Conservation (phyloP, 2,888 invertebrate species). For the Acanthoscelides obtectus region DNA sequence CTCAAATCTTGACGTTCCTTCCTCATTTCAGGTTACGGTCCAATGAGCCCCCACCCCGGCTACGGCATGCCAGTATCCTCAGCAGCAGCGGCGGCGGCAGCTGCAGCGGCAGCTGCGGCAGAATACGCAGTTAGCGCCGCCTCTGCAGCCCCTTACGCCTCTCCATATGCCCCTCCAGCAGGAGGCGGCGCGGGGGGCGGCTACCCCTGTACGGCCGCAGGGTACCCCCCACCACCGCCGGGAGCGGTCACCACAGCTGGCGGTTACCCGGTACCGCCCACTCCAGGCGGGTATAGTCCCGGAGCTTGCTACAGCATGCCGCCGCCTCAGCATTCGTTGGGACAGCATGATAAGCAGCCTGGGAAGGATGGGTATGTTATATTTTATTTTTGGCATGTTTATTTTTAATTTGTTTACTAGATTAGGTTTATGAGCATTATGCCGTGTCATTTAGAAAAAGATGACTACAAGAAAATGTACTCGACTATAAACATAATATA, state of each 20-base stretch:
- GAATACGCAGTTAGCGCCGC: conserved; percentile 76
- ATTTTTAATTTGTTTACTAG: not conserved
- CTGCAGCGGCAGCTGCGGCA: conserved; percentile 49
- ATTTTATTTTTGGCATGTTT: too few relatives aligned
- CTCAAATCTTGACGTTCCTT: not conserved
- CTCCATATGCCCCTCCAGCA: conserved; percentile 37
- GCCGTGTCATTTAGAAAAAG: too few relatives aligned
- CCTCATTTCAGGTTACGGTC: conserved; percentile 65
- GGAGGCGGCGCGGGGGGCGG: conserved; percentile 37
- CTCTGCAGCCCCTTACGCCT: conserved; percentile 56
- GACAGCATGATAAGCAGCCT: conserved; percentile 61
- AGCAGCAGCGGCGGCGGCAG: not conserved
- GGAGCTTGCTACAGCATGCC: conserved; percentile 83
- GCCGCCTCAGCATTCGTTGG: conserved; percentile 68
- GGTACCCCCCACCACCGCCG: conserved; percentile 38
- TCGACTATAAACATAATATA: too few relatives aligned
- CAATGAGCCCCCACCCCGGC: conserved; percentile 80
- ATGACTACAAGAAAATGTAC: too few relatives aligned
- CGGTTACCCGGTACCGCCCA: conserved; percentile 58
- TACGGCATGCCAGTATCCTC: conserved; percentile 63
- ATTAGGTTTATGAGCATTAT: too few relatives aligned
- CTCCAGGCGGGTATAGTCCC: conserved; percentile 48
- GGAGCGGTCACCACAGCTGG: conserved; percentile 49
- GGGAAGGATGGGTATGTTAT: conserved; percentile 65
- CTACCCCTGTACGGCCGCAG: conserved; percentile 52